phyloP scores from a whole-genome alignment of 1,140 invertebrate species.

The Calycopis cecrops region DNA sequence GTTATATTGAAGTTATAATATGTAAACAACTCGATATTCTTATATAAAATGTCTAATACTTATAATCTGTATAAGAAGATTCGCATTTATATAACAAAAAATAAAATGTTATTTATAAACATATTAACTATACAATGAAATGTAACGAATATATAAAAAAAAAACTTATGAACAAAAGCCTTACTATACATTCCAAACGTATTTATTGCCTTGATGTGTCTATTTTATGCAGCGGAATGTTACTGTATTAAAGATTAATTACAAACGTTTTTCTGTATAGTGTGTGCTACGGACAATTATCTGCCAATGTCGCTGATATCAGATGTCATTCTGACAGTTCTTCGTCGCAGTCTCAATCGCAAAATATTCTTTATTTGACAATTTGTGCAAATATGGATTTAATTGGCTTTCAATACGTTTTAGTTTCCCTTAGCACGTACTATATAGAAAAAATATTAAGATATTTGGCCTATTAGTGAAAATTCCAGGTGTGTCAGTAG shows the following conservation, averaged over 20 bases:
- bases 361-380: no score
- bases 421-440: no score
- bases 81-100: constrained; percentile 3
- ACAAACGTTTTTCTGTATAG: constrained; percentile 1
- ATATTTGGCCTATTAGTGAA: no score
- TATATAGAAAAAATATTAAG: no score
- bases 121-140: constrained; percentile 4
- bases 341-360: no score
- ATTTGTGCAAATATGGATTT: no score
- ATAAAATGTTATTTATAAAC: constrained; percentile 1
- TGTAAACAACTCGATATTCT: no score
- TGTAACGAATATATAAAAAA: constrained; percentile 12
- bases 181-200: constrained; percentile 71
- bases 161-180: constrained; percentile 52
- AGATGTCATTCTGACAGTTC: no score
- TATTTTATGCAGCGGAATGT: constrained; percentile 35
- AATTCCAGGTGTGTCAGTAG: constrained; percentile 1
- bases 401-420: no score
- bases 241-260: constrained; percentile 2
- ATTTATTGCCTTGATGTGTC: constrained; percentile 62
- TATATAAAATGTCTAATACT: not conserved
- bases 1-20: no score
- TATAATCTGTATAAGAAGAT: constrained; percentile 2
- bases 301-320: no score
- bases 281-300: no score